Evolutionary conservation across 2,113 vertebrate genomes (phyloP), one percentile per base, ranked within the genome.

Genomic region (Saimiri boliviensis): DNA sequence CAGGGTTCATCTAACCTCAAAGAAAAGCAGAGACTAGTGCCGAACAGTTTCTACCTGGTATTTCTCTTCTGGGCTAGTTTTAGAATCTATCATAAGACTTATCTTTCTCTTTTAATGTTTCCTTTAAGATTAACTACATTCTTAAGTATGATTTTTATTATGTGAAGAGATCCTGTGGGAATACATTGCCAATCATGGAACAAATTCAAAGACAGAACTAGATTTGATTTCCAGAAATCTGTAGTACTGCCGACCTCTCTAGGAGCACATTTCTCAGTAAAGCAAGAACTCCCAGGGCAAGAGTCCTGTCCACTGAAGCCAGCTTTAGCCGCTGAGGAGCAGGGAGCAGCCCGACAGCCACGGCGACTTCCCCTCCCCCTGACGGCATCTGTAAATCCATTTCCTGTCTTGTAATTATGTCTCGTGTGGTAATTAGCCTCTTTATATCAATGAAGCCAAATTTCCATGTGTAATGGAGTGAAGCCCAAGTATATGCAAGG

Each of bases 351-450:
- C 58, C 2, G 0, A 66, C 63, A 25, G 86, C 80, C 35, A 6
- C n/a, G 0, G 35, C 16, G 35, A 85, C 86, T 63, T 70, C 85
- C 66, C 58, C 19, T 77, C 87, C 88, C 25, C 13, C 66, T 91
- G 90, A 95, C 37, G 77, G 79, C 8, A 3, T 93, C 97, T 95
- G 77, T 93, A 96, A 97, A 97, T 97, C 96, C 93, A 93, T 96
- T 97, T 98, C 97, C 93, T 86, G 87, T 97, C 96, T 96, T 83
- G 82, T 97, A 97, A 98, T 96, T 97, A 96, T n/a, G 92, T 97
- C 93, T 97, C 92, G 54, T 95, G 96, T 95, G 93, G 87, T 97
- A 98, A 97, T 98, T 98, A 97, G 96, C 87, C 77, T 68, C 87
- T 97, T 98, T 96, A 95, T 97, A 95, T 96, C 96, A 97, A 97